These are phyloP conservation scores for Alfaro cultratus DNA, from an alignment of 2,797 vertebrate species.

Conservation along the genomic window DNA sequence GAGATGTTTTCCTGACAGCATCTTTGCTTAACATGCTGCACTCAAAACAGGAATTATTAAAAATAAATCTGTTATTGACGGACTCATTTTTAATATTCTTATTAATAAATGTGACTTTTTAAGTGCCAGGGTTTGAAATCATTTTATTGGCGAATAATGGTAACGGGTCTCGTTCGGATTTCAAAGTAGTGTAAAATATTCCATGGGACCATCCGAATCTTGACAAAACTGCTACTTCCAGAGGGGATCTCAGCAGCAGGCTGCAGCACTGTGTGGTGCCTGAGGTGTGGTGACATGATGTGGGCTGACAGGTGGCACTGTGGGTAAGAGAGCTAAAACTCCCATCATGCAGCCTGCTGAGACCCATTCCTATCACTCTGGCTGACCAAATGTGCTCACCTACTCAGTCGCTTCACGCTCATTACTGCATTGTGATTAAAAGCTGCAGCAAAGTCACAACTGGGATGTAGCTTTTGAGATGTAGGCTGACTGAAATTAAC, in stretches of 20 bases:
- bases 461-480: slow-evolving; percentile 21
- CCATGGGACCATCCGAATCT: background rate
- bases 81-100: slow-evolving; percentile 4
- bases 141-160: background rate
- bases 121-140: background rate
- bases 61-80: slow-evolving; percentile 10
- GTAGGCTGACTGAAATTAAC: slow-evolving; percentile 3
- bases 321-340: slow-evolving; percentile 66
- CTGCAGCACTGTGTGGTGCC: slow-evolving; percentile 66
- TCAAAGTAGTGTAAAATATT: slow-evolving; percentile 1
- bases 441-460: slow-evolving; percentile 20
- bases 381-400: slow-evolving; percentile 30
- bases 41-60: slow-evolving; percentile 7
- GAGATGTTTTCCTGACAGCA: slow-evolving; percentile 4
- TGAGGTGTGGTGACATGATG: slow-evolving; percentile 73
- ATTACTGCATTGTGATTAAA: slow-evolving; percentile 23
- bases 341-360: slow-evolving; percentile 61
- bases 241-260: slow-evolving; percentile 63
- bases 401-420: slow-evolving; percentile 9
- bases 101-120: background rate
- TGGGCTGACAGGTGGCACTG: slow-evolving; percentile 70
- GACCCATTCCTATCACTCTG: slow-evolving; percentile 40
- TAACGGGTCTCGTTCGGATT: slow-evolving; percentile 12
- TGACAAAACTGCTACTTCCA: slow-evolving; percentile 24
- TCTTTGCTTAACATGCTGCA: slow-evolving; percentile 3